Conservation (phyloP, 1,140 invertebrate species). For the Mamestra configurata region DNA sequence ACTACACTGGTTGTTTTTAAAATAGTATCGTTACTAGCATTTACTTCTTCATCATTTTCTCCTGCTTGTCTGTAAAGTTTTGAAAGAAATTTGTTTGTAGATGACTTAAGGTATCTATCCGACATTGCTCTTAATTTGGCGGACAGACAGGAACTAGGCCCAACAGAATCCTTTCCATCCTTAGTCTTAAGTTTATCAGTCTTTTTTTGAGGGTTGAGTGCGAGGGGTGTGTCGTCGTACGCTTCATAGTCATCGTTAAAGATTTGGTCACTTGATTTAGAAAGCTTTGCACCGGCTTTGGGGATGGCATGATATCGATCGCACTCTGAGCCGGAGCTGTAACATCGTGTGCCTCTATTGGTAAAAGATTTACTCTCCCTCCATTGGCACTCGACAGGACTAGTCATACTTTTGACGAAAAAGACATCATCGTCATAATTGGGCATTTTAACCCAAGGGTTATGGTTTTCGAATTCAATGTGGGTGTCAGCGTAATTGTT, state of each 20-base stretch:
- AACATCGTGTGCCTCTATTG: constrained; percentile 83
- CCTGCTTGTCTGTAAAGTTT: constrained; percentile 90
- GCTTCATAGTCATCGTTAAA: constrained; percentile 85
- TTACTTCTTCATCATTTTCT: constrained; percentile 69
- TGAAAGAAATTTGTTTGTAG: constrained; percentile 91
- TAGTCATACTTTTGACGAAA: constrained; percentile 74
- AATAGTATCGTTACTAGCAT: constrained; percentile 68
- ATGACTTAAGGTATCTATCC: constrained; percentile 91
- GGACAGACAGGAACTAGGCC: constrained; percentile 89
- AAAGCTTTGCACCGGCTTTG: constrained; percentile 81
- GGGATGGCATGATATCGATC: constrained; percentile 82
- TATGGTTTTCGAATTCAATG: constrained; percentile 85
- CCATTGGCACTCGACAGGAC: constrained; percentile 78
- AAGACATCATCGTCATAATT: constrained; percentile 86
- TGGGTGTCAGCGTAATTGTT: constrained; percentile 77
- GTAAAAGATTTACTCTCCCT: constrained; percentile 79
- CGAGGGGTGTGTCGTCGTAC: constrained; percentile 68
- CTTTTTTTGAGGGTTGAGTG: constrained; percentile 79
- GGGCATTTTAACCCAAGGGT: constrained; percentile 85
- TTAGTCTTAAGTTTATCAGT: constrained; percentile 86
- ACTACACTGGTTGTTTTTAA: constrained; percentile 83
- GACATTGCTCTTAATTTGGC: constrained; percentile 92
- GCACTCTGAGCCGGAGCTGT: constrained; percentile 86
- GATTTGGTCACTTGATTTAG: constrained; percentile 88
- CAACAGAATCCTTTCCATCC: constrained; percentile 85